A percentile compares a stretch with the other conserved stretches of the same genome.
These are phyloP conservation scores for Karalla daura DNA, from an alignment of 2,797 vertebrate genomes.

Conservation along the genomic window DNA sequence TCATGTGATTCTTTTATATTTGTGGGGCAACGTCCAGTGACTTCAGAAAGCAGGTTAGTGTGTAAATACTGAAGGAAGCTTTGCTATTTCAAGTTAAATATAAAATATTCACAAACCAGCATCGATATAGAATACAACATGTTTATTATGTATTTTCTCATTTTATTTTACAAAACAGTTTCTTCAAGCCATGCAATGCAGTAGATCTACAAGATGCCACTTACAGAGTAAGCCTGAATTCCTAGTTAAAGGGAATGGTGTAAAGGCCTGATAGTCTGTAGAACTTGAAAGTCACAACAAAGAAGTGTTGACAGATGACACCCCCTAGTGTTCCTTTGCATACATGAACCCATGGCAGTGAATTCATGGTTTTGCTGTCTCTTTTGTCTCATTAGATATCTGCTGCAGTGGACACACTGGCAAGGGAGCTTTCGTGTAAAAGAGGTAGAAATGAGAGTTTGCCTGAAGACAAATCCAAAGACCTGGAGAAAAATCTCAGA, in stretches of 20 bases:
- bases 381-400: constrained; percentile 53
- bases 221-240: constrained; percentile 27
- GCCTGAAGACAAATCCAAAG: constrained; percentile 10
- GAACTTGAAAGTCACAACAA: background rate
- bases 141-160: background rate
- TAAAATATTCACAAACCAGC: background rate
- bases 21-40: constrained; percentile 14
- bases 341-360: background rate
- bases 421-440: constrained; percentile 46
- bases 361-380: background rate
- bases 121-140: background rate
- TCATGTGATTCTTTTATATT: background rate
- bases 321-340: constrained; percentile 34
- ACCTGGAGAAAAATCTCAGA: constrained; percentile 49
- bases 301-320: background rate
- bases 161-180: background rate
- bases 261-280: background rate
- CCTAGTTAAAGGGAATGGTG: too few species aligned
- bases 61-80: background rate
- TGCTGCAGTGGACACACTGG: constrained; percentile 51
- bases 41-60: constrained; percentile 39
- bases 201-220: constrained; percentile 25
- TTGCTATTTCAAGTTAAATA: background rate
- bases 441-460: constrained; percentile 23
- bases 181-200: constrained; percentile 10